A percentile compares a stretch with the other conserved stretches of the same genome.
phyloP scores from a whole-genome alignment of 2,113 vertebrate genomes.

The Apus apus region DNA sequence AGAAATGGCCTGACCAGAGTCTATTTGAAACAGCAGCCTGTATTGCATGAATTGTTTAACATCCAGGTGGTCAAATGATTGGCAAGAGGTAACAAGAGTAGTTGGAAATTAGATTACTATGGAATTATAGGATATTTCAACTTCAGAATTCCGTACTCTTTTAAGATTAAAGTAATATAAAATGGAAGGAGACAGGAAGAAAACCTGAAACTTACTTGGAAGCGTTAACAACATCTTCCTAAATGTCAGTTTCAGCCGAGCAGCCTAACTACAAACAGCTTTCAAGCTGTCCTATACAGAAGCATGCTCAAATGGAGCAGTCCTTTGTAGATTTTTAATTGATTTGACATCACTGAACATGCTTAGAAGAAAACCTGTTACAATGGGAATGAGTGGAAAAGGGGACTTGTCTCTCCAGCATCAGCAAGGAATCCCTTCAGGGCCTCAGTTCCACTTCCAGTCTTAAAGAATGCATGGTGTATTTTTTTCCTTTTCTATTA shows the following conservation, averaged over 20 bases:
- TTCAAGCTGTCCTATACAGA: not conserved
- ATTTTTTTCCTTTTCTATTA: not conserved
- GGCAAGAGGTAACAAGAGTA: not conserved
- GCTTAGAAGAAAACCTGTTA: not conserved
- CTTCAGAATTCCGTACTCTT: not conserved
- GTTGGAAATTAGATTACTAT: not conserved
- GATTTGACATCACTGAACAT: not conserved
- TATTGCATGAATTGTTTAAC: not conserved
- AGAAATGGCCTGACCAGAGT: not conserved
- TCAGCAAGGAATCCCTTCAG: not conserved
- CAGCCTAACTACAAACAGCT: not conserved
- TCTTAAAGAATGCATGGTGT: rapidly evolving
- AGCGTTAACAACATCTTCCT: not conserved
- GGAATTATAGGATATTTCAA: not conserved
- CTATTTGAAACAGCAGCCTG: not conserved
- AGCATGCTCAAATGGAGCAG: not conserved
- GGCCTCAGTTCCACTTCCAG: not conserved
- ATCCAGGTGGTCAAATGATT: not conserved
- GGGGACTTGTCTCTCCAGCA: not conserved
- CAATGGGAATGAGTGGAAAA: not conserved
- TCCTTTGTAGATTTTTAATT: not conserved
- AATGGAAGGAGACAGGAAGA: not conserved
- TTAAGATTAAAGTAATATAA: not conserved
- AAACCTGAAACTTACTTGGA: not conserved
- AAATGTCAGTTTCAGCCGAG: not conserved